phyloP scores from a whole-genome alignment of 2,888 invertebrate genomes.

The Xestia c-nigrum region DNA sequence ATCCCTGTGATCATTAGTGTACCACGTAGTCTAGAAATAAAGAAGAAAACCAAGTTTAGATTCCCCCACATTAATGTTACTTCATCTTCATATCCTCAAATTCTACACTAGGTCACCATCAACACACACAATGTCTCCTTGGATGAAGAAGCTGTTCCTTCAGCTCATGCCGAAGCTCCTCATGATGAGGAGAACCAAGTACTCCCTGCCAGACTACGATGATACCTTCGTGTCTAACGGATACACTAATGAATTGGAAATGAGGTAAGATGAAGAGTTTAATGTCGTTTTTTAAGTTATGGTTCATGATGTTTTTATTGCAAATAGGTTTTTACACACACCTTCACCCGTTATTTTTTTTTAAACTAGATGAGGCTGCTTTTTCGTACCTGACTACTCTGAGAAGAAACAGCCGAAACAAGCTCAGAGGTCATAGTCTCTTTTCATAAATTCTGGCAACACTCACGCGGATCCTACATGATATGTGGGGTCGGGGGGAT shows the following conservation, averaged over 20 bases:
- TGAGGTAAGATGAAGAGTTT: conserved; percentile 91
- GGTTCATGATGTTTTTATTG: too few relatives aligned
- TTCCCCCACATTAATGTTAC: not conserved
- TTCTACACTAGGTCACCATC: conserved; percentile 94
- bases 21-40: not conserved
- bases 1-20: not conserved
- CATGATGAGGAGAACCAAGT: conserved; percentile 97
- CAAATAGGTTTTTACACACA: not conserved
- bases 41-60: conserved; percentile 10
- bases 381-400: too few relatives aligned
- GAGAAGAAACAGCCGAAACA: too few relatives aligned
- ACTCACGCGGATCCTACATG: not conserved
- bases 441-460: not conserved
- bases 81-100: conserved; percentile 27
- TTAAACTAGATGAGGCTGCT: too few relatives aligned
- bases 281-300: not conserved
- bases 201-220: conserved; percentile 95
- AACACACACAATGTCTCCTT: conserved; percentile 98
- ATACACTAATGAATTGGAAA: conserved; percentile 95
- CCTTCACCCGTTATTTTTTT: too few relatives aligned
- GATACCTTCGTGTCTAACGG: conserved; percentile 95
- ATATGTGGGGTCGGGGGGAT: not conserved
- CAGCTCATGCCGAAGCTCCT: conserved; percentile 97
- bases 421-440: not conserved
- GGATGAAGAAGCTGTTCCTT: conserved; percentile 97